Percentiles rank a stretch among this genome's conserved stretches.
These are phyloP conservation scores for Syngnathoides biaculeatus DNA, from an alignment of 2,113 vertebrate genomes.

Conservation along the genomic window DNA sequence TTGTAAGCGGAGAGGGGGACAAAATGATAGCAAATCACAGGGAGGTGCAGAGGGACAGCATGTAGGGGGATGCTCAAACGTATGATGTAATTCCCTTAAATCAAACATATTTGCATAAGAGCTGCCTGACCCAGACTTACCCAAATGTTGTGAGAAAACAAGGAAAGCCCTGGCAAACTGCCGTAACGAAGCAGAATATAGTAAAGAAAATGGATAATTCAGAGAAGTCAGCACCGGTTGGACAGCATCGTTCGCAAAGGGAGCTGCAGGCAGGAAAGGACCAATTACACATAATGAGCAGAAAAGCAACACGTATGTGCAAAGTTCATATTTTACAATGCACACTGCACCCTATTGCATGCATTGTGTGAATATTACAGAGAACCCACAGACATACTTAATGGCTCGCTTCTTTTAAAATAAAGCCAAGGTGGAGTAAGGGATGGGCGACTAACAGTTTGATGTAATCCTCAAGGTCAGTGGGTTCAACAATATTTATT, in stretches of 20 bases:
- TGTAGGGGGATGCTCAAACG: not conserved
- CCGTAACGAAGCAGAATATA: constrained; percentile 20
- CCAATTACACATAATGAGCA: constrained; percentile 21
- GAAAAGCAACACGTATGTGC: constrained; percentile 10
- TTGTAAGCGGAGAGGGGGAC: constrained; percentile 48
- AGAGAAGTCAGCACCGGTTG: constrained; percentile 7
- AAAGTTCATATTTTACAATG: constrained; percentile 3
- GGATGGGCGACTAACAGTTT: too few relatives aligned
- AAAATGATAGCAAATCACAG: constrained; percentile 58
- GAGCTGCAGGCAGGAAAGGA: constrained; percentile 7
- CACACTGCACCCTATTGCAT: not conserved
- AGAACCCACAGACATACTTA: too few relatives aligned
- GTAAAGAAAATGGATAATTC: constrained; percentile 12
- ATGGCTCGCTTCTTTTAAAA: too few relatives aligned
- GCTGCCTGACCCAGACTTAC: constrained; percentile 32
- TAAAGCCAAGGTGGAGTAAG: too few relatives aligned
- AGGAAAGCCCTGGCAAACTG: constrained; percentile 54
- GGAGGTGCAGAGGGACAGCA: constrained; percentile 16
- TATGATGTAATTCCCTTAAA: constrained; percentile 30
- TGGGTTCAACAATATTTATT: too few relatives aligned
- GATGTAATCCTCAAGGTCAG: too few relatives aligned
- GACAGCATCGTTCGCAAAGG: constrained; percentile 2
- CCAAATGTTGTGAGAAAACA: constrained; percentile 26
- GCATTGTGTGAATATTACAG: not conserved
- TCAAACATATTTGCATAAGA: constrained; percentile 46